Base-by-base conservation (phyloP, 2,888 invertebrate genomes). In the Pandemis heparana region DNA sequence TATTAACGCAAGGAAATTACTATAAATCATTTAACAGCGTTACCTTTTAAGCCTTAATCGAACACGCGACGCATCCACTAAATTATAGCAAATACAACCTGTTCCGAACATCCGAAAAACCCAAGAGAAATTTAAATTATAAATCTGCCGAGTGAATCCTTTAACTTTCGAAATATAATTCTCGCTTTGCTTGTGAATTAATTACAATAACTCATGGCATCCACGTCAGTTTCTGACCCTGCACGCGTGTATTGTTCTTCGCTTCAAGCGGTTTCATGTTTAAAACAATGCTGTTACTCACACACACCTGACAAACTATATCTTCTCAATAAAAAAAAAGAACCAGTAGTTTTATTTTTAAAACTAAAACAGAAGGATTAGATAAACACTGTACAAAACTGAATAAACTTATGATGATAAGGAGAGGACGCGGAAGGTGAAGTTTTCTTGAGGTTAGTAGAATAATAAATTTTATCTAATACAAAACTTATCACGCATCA, bases 141-240 rank as follows among this genome's bases (percentile, higher is more conserved):
- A 64, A 69, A 69, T 69, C 48, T 46, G 51, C 46, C 38, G 56
- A 68, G 39, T 63, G 48, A 59, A 69, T 73, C 68, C 73, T 73
- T 59, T 73, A 64, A 68, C 68, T 73, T 73, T 73, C 73, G 68
- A 69, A 73, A 32, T 63, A 59, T 69, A 48, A 48, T 56, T 51
- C 65, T 65, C 60, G 64, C 68, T 59, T 41, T 41, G 51, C 68
- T 69, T 64, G 68, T 68, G 68, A 73, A 73, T 73, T 64, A 69
- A 73, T 73, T 73, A 63, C 46, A 73, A 73, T 73, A 68, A 73
- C 18, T 73, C 62, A 59, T 53, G 68, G 56, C 59, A 59, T 68
- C 59, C 63, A 32, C 23, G 63, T 64, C 65, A 65, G 68, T 59
- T 69, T 59, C 68, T 64, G 73, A 69, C 73, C 67, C 67, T 43